phyloP scores from a whole-genome alignment of 2,888 invertebrate genomes.

The Coenonympha glycerion region DNA sequence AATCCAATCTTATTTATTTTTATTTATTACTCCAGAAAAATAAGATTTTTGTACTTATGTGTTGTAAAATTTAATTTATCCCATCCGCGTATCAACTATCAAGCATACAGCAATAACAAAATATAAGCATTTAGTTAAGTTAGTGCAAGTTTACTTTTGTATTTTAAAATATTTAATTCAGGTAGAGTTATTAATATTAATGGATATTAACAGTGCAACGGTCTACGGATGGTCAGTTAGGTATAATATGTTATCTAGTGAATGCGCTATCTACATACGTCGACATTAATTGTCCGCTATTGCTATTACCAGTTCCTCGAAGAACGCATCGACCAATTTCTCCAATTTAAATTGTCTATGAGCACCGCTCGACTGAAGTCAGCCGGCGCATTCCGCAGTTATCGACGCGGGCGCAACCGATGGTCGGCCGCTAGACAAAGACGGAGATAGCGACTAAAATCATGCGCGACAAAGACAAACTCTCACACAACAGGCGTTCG shows the following conservation, averaged over 20 bases:
- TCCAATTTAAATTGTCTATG: conserved; percentile 75
- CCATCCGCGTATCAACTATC: no score
- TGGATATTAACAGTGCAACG: conserved; percentile 30
- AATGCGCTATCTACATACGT: conserved; percentile 36
- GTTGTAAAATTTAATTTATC: no score
- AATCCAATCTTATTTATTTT: no score
- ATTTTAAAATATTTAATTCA: neutral
- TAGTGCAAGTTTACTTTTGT: neutral
- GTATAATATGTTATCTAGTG: conserved; percentile 32
- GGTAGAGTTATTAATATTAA: conserved; percentile 34
- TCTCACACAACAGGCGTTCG: conserved; percentile 51
- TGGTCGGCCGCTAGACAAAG: conserved; percentile 42
- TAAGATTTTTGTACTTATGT: no score
- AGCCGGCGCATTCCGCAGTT: conserved; percentile 72
- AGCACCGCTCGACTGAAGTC: conserved; percentile 69
- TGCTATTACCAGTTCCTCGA: conserved; percentile 54
- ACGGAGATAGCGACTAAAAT: conserved; percentile 44
- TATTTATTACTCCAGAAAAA: no score
- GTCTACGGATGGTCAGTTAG: no score
- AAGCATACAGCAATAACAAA: no score
- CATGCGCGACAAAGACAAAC: conserved; percentile 51
- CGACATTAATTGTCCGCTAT: conserved; percentile 51
- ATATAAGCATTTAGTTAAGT: no score
- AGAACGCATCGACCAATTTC: conserved; percentile 66
- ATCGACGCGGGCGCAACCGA: conserved; percentile 65